Conservation (phyloP, 1,140 invertebrate genomes). For the Steinernema feltiae region DNA sequence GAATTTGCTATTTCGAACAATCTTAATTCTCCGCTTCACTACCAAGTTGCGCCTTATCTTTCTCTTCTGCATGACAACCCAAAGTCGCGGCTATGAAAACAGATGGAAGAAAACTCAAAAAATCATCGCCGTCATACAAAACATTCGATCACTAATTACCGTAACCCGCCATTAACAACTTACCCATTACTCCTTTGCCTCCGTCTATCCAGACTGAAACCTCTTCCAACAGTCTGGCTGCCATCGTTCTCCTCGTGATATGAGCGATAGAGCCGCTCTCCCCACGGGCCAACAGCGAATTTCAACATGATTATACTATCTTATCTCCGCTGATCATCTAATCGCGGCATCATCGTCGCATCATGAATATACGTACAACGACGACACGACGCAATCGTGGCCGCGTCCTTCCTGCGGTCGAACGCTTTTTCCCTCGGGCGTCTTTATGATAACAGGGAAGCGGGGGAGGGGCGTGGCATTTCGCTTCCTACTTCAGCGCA, state of each 20-base stretch:
- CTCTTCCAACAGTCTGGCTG: neutral
- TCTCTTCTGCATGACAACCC: neutral
- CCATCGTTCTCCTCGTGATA: neutral
- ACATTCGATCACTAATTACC: neutral
- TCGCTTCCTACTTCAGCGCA: neutral
- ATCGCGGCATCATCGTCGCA: neutral
- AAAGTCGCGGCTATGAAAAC: too few species aligned
- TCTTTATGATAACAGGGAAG: slow-evolving; percentile 3
- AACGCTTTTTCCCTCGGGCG: slow-evolving; percentile 9
- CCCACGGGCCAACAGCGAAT: slow-evolving; percentile 49
- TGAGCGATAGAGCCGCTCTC: slow-evolving; percentile 27
- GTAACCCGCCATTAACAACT: neutral
- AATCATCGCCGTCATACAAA: neutral
- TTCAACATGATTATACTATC: slow-evolving; percentile 35
- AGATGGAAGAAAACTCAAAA: too few species aligned
- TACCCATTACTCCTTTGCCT: neutral
- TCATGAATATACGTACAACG: neutral
- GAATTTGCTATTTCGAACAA: too few species aligned
- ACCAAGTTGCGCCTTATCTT: too few species aligned
- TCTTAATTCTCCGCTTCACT: too few species aligned
- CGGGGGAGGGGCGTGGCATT: neutral
- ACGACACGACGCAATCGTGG: neutral
- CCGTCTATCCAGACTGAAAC: neutral
- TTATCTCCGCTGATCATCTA: neutral
- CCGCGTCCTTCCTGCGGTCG: too few species aligned